A percentile compares a stretch with the other conserved stretches of the same genome.
Evolutionary conservation across 2,113 vertebrate species (phyloP).

Genomic region (Chunga burmeisteri): DNA sequence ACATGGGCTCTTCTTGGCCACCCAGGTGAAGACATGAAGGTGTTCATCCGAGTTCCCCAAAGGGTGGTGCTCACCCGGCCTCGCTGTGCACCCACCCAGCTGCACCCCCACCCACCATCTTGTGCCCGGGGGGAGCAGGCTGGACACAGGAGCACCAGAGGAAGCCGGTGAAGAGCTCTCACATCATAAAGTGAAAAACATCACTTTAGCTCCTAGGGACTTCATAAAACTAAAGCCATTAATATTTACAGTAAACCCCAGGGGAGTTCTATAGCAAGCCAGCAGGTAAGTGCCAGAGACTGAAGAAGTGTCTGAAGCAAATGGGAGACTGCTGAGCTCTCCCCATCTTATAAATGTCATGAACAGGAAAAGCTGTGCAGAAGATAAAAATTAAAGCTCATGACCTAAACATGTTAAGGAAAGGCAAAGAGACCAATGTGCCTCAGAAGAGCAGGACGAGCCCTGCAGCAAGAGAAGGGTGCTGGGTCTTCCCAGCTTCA

Average conservation of each 20-base stretch:
- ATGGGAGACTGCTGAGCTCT: background rate
- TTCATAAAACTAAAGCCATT: background rate
- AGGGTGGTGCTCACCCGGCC: background rate
- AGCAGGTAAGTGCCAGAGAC: background rate
- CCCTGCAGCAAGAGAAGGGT: background rate
- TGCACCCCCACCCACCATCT: fast-evolving
- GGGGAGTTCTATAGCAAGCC: fast-evolving
- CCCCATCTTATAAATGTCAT: background rate
- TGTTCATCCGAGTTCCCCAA: fast-evolving
- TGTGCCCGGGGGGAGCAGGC: fast-evolving
- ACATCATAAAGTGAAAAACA: background rate
- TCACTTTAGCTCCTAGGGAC: background rate
- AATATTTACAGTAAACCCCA: background rate
- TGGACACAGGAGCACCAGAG: background rate
- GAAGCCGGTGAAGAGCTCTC: background rate
- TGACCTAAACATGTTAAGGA: background rate
- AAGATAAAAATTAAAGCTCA: background rate
- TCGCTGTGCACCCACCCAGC: too few relatives aligned
- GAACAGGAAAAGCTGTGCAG: background rate
- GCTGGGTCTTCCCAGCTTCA: background rate
- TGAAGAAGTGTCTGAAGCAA: background rate
- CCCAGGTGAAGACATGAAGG: background rate
- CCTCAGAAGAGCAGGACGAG: background rate
- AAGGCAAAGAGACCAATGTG: background rate
- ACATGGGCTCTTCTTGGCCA: fast-evolving